Evolutionary conservation across 2,113 vertebrate genomes (phyloP), one percentile per base, ranked within the genome.

Genomic region (Dipodomys ordii): DNA sequence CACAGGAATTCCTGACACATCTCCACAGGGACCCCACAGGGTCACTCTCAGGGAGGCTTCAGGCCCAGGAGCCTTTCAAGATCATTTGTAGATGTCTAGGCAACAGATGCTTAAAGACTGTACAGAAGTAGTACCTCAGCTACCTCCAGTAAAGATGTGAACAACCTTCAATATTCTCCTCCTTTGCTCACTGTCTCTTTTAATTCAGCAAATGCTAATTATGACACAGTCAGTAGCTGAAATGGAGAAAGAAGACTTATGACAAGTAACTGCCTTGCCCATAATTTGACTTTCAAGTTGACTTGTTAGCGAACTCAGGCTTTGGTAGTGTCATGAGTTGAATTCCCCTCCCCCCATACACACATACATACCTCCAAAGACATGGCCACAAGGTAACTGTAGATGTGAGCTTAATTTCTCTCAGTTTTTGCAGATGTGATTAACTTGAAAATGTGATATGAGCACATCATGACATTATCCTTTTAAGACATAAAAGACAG

Each of bases 1-100:
- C 85, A 85, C 74, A 78, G 77, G 91, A 92, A 88, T 92, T 81
- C 65, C 77, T 86, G 83, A 86, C 20, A 32, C 20, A 15, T 83
- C 76, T 77, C 67, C 68, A 83, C 64, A 67, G 85, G 88, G 74
- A 78, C 25, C 11, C 53, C 19, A 28, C 44, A 12, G 35, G n/a
- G 35, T 90, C 71, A 39, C 12, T 73, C 11, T 19, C 4, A n/a
- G 20, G 57, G 30, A 93, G 65, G 27, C 25, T 15, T 39, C 13
- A 22, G 23, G 1, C 5, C 46, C n/a, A 49, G 62, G 62, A 69
- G 32, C 18, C 35, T 68, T 76, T 80, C 79, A 57, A 81, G 35
- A 35, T 67, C n/a, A 71, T 22, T 82, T 84, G 74, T 69, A 69
- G 57, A 30, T 39, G 9, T 20, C 3, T 28, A 20, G 49, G 13